phyloP scores from a whole-genome alignment of 1,140 invertebrate species.

The Drosophila tsacasi region DNA sequence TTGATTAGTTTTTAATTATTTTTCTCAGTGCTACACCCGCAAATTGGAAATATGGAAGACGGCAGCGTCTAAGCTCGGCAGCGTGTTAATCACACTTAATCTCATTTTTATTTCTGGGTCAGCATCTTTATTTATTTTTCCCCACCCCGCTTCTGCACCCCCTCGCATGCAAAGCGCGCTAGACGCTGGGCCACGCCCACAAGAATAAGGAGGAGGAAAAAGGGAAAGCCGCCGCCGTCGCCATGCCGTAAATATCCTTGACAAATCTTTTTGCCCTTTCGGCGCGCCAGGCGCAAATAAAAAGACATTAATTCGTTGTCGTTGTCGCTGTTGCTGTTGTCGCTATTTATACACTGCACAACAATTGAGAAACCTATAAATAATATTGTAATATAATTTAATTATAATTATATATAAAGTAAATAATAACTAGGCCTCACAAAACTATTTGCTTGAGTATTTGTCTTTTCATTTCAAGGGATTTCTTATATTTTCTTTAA shows the following conservation, averaged over 20 bases:
- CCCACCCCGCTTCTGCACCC: constrained; percentile 2
- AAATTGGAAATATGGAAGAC: constrained; percentile 51
- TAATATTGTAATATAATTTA: not conserved
- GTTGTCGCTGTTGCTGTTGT: constrained; percentile 49
- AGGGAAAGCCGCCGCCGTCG: constrained; percentile 22
- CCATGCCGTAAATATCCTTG: constrained; percentile 79
- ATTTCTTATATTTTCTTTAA: too few relatives aligned
- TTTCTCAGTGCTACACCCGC: constrained; percentile 8
- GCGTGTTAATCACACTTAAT: constrained; percentile 84
- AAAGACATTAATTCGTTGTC: constrained; percentile 82
- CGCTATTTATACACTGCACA: constrained; percentile 12
- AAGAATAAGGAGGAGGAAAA: not conserved
- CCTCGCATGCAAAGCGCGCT: constrained; percentile 62
- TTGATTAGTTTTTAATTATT: not conserved
- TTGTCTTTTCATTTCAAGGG: too few relatives aligned
- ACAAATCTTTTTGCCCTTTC: constrained; percentile 83
- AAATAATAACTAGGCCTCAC: not conserved
- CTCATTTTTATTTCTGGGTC: constrained; percentile 84
- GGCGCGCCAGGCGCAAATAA: constrained; percentile 79
- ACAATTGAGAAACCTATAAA: not conserved
- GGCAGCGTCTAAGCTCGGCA: constrained; percentile 63
- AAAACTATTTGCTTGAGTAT: not conserved
- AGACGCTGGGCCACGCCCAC: constrained; percentile 46
- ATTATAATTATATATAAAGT: not conserved
- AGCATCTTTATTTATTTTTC: constrained; percentile 74